Evolutionary conservation across 2,113 vertebrate species (phyloP).

Genomic region (Gallinago jamesoni): DNA sequence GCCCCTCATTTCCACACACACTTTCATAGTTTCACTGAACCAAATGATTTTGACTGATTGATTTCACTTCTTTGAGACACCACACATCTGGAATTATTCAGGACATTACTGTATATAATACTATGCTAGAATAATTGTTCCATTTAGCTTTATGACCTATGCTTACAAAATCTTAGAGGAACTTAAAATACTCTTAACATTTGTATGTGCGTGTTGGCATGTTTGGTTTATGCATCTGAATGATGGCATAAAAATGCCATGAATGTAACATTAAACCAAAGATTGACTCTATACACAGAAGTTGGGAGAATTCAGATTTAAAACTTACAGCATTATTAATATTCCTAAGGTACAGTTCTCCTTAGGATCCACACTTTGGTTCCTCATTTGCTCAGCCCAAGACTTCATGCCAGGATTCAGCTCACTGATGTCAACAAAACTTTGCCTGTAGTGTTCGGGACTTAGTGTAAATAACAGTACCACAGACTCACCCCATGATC

Average conservation of each 20-base stretch:
- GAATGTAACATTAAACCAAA: background rate
- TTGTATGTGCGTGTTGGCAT: background rate
- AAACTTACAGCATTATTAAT: background rate
- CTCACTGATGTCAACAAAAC: background rate
- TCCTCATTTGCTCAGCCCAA: background rate
- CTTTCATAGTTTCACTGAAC: background rate
- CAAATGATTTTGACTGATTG: background rate
- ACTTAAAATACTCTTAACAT: background rate
- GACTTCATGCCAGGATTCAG: background rate
- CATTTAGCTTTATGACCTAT: background rate
- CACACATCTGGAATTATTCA: slow-evolving; percentile 41
- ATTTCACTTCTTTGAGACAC: slow-evolving; percentile 3
- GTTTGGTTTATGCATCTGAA: background rate
- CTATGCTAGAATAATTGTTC: background rate
- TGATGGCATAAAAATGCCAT: background rate
- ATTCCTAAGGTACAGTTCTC: background rate
- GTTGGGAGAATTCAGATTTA: background rate
- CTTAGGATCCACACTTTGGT: background rate
- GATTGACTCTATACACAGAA: background rate
- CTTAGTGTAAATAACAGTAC: background rate
- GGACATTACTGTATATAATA: background rate
- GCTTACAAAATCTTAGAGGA: background rate
- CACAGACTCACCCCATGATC: background rate
- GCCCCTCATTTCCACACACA: background rate
- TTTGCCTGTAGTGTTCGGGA: background rate